Evolutionary conservation across 2,888 invertebrate genomes (phyloP), one percentile per base, ranked within the genome.

Genomic region (Congeria kusceri): DNA sequence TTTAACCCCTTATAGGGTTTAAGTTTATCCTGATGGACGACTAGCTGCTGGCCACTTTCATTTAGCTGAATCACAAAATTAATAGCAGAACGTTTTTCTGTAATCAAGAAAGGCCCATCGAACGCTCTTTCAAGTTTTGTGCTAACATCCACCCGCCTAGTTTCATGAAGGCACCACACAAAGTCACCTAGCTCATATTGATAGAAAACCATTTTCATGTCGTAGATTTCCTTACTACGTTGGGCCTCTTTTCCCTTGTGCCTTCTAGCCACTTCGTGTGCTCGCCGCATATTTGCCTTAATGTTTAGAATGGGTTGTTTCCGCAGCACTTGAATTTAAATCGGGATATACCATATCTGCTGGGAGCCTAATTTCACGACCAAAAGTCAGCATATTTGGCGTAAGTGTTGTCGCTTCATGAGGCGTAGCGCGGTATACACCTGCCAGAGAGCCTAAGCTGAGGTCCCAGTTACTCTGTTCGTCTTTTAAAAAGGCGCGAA

Each of bases 371-470:
- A 80, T 72, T 53, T 84, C 77, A n/a, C 76, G 39, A 18, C 84
- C 84, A 11, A 83, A 23, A 64, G 80, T 75, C 11, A 83, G 32
- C 46, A 84, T 9, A 28, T 83, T 83, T 15, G 84, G 82, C 15
- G 77, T 77, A 4, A 80, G 25, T 9, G 5, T 23, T 23, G 68
- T 59, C 7, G 47, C 29, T 13, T 80, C 77, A 57, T 82, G 58
- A 23, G 69, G 70, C 1, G 73, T 77, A 3, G 74, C 62, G 47
- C 79, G 56, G 20, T 77, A 84, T 11, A 79, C 84, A 7, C 59
- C 73, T 47, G 84, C 68, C 18, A 84, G 27, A 58, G 46, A 82
- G 3, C 64, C 58, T 7, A 81, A 46, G 28, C 80, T 53, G 0
- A 65, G 25, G 20, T 70, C 70, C 70, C 62, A 62, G 23, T 70